Conservation (phyloP, 2,888 invertebrate genomes). For the Nineta flava region DNA sequence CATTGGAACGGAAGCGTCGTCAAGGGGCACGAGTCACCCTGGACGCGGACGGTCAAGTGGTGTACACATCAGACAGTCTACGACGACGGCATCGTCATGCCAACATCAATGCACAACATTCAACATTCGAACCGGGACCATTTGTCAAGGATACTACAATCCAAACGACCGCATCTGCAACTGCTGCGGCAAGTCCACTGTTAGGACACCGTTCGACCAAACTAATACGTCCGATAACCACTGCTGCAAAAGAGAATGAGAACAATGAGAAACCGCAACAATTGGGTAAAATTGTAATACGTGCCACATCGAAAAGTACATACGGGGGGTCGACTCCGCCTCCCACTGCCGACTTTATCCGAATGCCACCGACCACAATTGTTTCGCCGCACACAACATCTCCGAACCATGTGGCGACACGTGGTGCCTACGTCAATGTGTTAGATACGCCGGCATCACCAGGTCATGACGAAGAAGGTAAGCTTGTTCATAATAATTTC, state of each 20-base stretch:
- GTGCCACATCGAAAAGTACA: conserved; percentile 19
- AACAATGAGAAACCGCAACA: conserved; percentile 37
- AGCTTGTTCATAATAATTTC: conserved; percentile 23
- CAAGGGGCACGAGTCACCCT: conserved; percentile 66
- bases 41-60: conserved; percentile 75
- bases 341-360: conserved; percentile 36
- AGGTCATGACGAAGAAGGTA: conserved; percentile 52
- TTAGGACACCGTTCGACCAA: conserved; percentile 27
- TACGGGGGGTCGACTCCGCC: conserved; percentile 18
- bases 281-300: conserved; percentile 39
- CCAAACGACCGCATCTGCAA: conserved; percentile 8
- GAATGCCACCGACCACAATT: conserved; percentile 44
- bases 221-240: conserved; percentile 27
- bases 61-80: conserved; percentile 75
- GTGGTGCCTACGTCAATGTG: conserved; percentile 56
- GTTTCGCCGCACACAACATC: conserved; percentile 39
- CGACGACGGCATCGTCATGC: conserved; percentile 34
- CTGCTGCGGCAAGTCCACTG: conserved; percentile 33
- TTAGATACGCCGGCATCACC: conserved; percentile 44
- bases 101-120: conserved; percentile 51
- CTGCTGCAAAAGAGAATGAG: conserved; percentile 17
- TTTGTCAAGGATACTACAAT: conserved; percentile 46
- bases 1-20: conserved; percentile 35
- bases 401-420: conserved; percentile 24
- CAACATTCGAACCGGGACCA: conserved; percentile 77